phyloP scores from a whole-genome alignment of 2,113 vertebrate genomes.

The Dinomys branickii region DNA sequence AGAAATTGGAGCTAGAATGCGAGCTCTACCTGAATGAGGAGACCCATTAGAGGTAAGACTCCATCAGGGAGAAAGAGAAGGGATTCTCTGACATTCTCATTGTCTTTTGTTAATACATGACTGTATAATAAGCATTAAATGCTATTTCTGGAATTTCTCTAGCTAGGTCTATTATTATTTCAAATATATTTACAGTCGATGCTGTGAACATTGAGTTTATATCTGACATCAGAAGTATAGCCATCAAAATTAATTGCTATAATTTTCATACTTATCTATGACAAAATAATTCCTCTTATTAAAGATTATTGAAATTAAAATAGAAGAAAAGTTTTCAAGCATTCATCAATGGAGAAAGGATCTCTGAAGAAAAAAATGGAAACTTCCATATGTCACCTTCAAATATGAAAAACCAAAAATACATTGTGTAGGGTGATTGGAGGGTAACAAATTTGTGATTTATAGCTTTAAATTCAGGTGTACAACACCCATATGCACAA shows the following conservation, averaged over 20 bases:
- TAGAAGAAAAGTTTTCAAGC: conserved; percentile 33
- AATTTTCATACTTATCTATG: conserved; percentile 30
- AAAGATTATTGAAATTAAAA: conserved; percentile 15
- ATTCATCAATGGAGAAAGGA: not conserved
- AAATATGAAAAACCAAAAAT: not conserved
- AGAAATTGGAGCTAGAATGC: not conserved
- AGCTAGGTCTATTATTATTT: not conserved
- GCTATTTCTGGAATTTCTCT: not conserved
- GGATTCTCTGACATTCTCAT: not conserved
- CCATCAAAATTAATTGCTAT: conserved; percentile 54
- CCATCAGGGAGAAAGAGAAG: not conserved
- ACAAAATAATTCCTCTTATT: conserved; percentile 21
- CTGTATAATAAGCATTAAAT: not conserved
- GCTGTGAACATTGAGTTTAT: conserved; percentile 22
- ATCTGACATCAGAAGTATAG: not conserved
- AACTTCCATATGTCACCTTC: not conserved
- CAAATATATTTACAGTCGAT: not conserved
- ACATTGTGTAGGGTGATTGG: not conserved
- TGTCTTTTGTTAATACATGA: not conserved
- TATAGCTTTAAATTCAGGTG: not conserved
- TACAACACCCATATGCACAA: not conserved
- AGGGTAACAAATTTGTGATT: not conserved
- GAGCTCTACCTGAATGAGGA: not conserved
- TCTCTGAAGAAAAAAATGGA: not conserved
- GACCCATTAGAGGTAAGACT: not conserved